Evolutionary conservation across 1,140 invertebrate species (phyloP).

Genomic region (Mya arenaria): DNA sequence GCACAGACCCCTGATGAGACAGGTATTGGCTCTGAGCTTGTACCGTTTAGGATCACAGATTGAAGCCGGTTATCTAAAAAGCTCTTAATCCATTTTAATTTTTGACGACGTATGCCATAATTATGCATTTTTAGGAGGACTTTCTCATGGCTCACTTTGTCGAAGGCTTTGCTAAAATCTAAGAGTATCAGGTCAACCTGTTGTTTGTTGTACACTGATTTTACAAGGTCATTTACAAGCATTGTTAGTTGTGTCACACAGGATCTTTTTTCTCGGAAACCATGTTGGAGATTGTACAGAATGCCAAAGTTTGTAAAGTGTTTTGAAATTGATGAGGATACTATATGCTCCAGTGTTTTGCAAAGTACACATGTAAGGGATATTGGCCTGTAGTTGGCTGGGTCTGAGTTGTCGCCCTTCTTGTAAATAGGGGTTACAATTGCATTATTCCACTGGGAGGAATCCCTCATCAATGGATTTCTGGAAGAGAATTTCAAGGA

Average conservation of each 20-base stretch:
- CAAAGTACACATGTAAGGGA: conserved; percentile 29
- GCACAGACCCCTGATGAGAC: conserved; percentile 54
- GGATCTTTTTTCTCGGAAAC: conserved; percentile 43
- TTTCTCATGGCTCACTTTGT: conserved; percentile 57
- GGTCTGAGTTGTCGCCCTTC: conserved; percentile 10
- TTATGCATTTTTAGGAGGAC: conserved; percentile 45
- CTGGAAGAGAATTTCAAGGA: neutral
- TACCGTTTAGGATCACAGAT: conserved; percentile 51
- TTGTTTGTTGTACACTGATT: neutral
- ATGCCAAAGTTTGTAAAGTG: conserved; percentile 10
- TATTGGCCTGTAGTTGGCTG: conserved; percentile 32
- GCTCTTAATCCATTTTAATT: conserved; percentile 49
- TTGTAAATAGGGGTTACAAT: conserved; percentile 5
- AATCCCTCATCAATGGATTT: neutral
- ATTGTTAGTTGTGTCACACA: neutral
- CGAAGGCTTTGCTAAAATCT: conserved; percentile 62
- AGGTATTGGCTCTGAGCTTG: conserved; percentile 3
- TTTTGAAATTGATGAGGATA: conserved; percentile 9
- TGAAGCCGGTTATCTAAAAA: conserved; percentile 49
- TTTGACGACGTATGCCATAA: conserved; percentile 28
- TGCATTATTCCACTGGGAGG: neutral
- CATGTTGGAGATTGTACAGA: conserved; percentile 34
- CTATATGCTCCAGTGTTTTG: conserved; percentile 47
- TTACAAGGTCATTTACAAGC: neutral
- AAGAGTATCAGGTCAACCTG: conserved; percentile 39